Conservation (phyloP, 92 coral and sea anemone genomes). For the Heliopora coerulea region DNA sequence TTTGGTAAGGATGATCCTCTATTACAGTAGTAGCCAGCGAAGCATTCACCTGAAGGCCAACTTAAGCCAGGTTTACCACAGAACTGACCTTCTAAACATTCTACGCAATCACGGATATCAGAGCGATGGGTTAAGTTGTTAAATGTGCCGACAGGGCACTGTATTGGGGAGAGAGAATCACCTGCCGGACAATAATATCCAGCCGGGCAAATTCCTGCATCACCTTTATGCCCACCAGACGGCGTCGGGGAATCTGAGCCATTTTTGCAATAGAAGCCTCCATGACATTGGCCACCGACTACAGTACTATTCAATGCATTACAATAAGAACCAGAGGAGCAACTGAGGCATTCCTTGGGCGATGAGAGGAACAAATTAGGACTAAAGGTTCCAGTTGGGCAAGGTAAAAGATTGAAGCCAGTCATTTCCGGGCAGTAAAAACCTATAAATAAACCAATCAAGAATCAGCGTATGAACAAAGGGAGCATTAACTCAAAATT, state of each 20-base stretch:
- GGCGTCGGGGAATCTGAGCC: conserved; percentile 90
- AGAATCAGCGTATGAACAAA: no score
- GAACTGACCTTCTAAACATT: conserved; percentile 82
- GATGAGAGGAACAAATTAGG: conserved; percentile 67
- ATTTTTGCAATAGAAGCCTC: conserved; percentile 91
- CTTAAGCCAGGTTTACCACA: conserved; percentile 80
- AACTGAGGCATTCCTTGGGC: conserved; percentile 68
- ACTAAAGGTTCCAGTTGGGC: conserved; percentile 95
- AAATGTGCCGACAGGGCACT: conserved; percentile 90
- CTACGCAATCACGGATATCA: conserved; percentile 56
- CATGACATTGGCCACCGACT: conserved; percentile 74
- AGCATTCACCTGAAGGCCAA: conserved; percentile 90
- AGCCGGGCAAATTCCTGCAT: conserved; percentile 88
- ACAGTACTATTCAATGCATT: conserved; percentile 68
- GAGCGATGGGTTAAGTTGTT: conserved; percentile 76
- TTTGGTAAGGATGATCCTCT: conserved; percentile 62
- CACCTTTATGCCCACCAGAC: conserved; percentile 84
- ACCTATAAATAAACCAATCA: conserved; percentile 49
- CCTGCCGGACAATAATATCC: conserved; percentile 87
- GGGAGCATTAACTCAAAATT: no score
- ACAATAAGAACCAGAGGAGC: conserved; percentile 87
- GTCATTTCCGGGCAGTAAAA: conserved; percentile 89
- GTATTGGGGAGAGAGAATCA: conserved; percentile 69
- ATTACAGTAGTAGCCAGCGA: conserved; percentile 83
- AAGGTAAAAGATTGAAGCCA: conserved; percentile 81